A percentile compares a stretch with the other conserved stretches of the same genome.
phyloP scores from a whole-genome alignment of 2,888 invertebrate genomes.

The Agrotis puta region DNA sequence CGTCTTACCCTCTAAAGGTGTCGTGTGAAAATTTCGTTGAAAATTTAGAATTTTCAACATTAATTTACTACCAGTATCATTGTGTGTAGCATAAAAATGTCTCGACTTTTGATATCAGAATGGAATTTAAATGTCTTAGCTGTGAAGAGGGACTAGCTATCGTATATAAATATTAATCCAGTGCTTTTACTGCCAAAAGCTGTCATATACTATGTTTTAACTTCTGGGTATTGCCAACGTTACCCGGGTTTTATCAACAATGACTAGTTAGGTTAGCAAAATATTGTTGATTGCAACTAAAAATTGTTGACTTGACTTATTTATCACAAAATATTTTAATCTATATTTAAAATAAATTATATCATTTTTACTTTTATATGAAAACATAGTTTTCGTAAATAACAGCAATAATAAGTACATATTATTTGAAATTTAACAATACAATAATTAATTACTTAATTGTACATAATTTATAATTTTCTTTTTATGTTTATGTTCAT shows the following conservation, averaged over 20 bases:
- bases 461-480: constrained; percentile 18
- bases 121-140: constrained; percentile 39
- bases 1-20: constrained; percentile 14
- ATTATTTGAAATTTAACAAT: constrained; percentile 30
- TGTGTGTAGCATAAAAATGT: constrained; percentile 37
- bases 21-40: constrained; percentile 17
- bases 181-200: constrained; percentile 27
- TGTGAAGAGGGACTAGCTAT: constrained; percentile 15
- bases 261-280: not conserved
- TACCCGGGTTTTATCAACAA: constrained; percentile 9
- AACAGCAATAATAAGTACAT: constrained; percentile 65
- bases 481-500: constrained; percentile 22
- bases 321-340: constrained; percentile 6
- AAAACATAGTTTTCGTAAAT: constrained; percentile 64
- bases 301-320: constrained; percentile 8
- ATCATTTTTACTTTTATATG: constrained; percentile 72
- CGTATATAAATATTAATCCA: constrained; percentile 4
- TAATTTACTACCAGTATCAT: constrained; percentile 34
- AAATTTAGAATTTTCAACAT: constrained; percentile 51
- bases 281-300: not conserved
- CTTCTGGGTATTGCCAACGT: constrained; percentile 7
- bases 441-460: no score
- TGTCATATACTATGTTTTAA: constrained; percentile 7
- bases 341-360: constrained; percentile 44
- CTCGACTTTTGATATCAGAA: constrained; percentile 33